phyloP scores from a whole-genome alignment of 2,888 invertebrate genomes.

The Eupithecia inturbata region DNA sequence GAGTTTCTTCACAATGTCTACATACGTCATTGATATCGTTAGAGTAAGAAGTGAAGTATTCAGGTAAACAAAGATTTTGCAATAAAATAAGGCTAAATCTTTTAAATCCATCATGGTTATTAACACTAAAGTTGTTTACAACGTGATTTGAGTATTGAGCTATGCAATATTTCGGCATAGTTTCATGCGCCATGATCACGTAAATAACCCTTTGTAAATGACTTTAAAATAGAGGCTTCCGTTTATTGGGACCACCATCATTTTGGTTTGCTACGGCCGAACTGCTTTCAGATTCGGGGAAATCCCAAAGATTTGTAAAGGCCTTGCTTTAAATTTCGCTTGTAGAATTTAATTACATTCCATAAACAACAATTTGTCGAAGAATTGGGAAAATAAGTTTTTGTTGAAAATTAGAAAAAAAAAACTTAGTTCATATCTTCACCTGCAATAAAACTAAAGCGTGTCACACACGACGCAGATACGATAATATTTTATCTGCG shows the following conservation, averaged over 20 bases:
- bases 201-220: too few relatives aligned
- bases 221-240: too few relatives aligned
- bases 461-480: too few relatives aligned
- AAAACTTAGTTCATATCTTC: not conserved
- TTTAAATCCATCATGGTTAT: too few relatives aligned
- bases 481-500: too few relatives aligned
- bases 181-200: too few relatives aligned
- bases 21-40: constrained; percentile 5
- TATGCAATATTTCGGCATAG: too few relatives aligned
- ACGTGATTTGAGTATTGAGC: too few relatives aligned
- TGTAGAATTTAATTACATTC: not conserved
- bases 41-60: not conserved
- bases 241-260: too few relatives aligned
- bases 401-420: not conserved
- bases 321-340: not conserved
- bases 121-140: too few relatives aligned
- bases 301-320: constrained; percentile 10
- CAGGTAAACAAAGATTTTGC: constrained; percentile 6
- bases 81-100: too few relatives aligned
- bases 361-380: not conserved
- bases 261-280: not conserved
- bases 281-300: constrained; percentile 17
- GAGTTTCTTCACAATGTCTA: not conserved
- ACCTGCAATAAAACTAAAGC: not conserved
- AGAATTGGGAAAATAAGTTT: not conserved